Base-by-base conservation (phyloP, 2,888 invertebrate genomes). In the Brachypalpus laphriformis region DNA sequence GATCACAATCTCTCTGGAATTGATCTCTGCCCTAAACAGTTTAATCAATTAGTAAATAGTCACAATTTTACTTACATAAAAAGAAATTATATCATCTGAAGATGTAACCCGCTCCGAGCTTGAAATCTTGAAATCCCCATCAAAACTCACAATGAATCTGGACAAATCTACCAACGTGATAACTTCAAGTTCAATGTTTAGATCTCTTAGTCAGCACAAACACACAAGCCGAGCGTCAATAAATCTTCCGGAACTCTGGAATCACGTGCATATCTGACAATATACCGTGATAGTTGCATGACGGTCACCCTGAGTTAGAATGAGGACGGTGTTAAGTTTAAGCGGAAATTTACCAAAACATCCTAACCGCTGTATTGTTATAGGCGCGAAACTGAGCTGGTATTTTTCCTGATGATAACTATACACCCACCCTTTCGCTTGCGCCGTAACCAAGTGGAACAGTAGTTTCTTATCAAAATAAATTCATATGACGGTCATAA, bases 111-210 rank as follows among this genome's bases (percentile, higher is more conserved):
- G 42, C 16, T 40, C 14, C 5, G 14, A 40, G 40, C 14, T 40
- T 42, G 2, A 16, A 42, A n/a, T n/a, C n/a, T n/a, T n/a, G 25
- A 4, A 25, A 20, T 9, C 18, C 18, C 22, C n/a, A 40, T 20
- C 9, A 40, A 20, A 14, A 16, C 31, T 11, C n/a, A n/a, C n/a
- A n/a, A 8, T 25, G 5, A 31, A n/a, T 40, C 3, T n/a, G 18
- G 40, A 74, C 14, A 22, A 74, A 68, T 77, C 20, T n/a, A 25
- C 34, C 42, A 47, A 54, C 6, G 18, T 61, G 83, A 83, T 83
- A 78, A 83, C 78, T 83, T 57, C 57, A 78, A 83, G 83, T 78
- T 83, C 83, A 83, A 78, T 78, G 74, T 65, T 70, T 49, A 66
- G 68, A 57, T 78, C 65, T 76, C 71, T 70, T 74, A 65, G 42